Base-by-base conservation (phyloP, 2,888 invertebrate species). In the Cerastis leucographa region DNA sequence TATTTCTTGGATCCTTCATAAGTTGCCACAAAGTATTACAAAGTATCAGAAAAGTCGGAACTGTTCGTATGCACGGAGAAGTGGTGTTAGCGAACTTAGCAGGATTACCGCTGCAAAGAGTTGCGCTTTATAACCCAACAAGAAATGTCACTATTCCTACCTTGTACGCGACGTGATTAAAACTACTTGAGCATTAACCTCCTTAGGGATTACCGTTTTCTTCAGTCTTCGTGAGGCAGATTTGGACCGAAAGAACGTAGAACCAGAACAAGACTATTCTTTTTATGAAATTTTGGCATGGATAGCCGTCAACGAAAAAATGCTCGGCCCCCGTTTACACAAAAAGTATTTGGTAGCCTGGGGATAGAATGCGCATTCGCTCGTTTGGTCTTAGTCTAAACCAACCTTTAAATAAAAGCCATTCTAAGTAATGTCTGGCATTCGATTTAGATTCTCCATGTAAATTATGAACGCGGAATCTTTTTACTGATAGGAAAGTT, bases 41-140 rank as follows among this genome's bases (percentile, higher is more conserved):
- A 80, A 86, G 84, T 78, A 83, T 83, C 62, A 78, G 25, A 69
- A 59, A n/a, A 51, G 71, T 68, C 71, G 46, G 61, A 83, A 83
- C 62, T 76, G 75, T 71, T 65, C 66, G 49, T 44, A 71, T 72
- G 72, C 49, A 49, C 46, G 29, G 69, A 54, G 76, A 83, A 67
- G 62, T 54, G 44, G 71, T 71, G 29, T 74, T 77, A 65, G 42
- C 29, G 19, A 78, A 83, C 67, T 77, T 70, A 46, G 44, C 25
- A 59, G 59, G 76, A 70, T 85, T 80, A 86, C 71, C 29, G 59
- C 51, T 51, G 61, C 64, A 75, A 80, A 76, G 83, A 83, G 69
- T 83, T 77, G 14, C 12, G 49, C 9, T 56, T 49, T 68, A 69
- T 62, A 76, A 76, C 62, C 71, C 59, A 71, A 44, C 19, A 71